phyloP scores from a whole-genome alignment of 2,113 vertebrate genomes.

The Lepidothrix coronata region DNA sequence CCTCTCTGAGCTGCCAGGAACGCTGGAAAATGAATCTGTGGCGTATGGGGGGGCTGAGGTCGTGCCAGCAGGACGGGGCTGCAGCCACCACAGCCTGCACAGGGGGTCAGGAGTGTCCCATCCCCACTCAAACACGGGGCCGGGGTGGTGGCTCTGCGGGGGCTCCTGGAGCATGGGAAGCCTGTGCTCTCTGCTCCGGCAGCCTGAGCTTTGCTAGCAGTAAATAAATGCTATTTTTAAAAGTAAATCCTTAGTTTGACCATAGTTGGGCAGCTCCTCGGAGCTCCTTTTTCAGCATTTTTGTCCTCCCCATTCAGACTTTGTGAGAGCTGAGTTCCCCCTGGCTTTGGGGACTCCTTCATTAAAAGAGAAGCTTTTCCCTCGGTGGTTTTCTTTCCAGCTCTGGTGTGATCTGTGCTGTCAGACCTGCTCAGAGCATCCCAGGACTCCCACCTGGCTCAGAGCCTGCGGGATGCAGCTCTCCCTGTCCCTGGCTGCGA shows the following conservation, averaged over 20 bases:
- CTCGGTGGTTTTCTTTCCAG: not conserved
- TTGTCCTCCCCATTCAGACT: not conserved
- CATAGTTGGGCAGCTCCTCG: not conserved
- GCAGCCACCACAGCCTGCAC: rapidly evolving
- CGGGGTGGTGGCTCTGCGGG: not conserved
- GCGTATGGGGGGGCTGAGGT: not conserved
- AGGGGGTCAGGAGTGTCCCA: not conserved
- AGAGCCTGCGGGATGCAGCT: not conserved
- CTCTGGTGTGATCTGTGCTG: rapidly evolving
- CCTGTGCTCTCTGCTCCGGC: not conserved
- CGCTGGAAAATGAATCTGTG: not conserved
- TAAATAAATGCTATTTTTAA: not conserved
- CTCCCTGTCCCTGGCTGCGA: not conserved
- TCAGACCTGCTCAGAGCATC: not conserved
- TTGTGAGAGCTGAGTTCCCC: not conserved
- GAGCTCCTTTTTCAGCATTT: not conserved
- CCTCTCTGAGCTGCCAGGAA: slow-evolving; percentile 24
- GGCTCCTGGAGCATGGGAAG: not conserved
- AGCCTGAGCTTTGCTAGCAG: not conserved
- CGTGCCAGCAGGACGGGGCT: not conserved
- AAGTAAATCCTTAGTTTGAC: not conserved
- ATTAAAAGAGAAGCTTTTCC: not conserved
- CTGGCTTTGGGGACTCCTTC: not conserved
- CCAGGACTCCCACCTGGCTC: not conserved
- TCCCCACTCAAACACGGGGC: rapidly evolving